Evolutionary conservation across 2,888 invertebrate genomes (phyloP).

Genomic region (Apodemia duryi): DNA sequence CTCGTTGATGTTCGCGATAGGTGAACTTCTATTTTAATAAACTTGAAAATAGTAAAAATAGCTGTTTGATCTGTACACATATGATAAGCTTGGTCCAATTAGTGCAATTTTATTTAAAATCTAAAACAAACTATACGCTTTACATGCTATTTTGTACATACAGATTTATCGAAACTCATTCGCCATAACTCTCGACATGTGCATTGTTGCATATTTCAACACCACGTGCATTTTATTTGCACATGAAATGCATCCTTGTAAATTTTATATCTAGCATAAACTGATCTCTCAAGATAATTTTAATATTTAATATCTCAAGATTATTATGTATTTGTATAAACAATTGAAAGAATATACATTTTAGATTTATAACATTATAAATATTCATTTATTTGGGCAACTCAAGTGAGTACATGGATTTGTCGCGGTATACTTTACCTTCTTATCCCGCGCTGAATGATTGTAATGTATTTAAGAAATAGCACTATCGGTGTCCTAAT

Average conservation of each 20-base stretch:
- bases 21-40: slow-evolving; percentile 4
- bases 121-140: not conserved
- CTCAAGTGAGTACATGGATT: slow-evolving; percentile 55
- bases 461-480: slow-evolving; percentile 57
- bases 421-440: slow-evolving; percentile 54
- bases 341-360: slow-evolving; percentile 68
- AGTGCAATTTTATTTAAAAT: slow-evolving; percentile 6
- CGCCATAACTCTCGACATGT: slow-evolving; percentile 11
- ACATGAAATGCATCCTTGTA: slow-evolving; percentile 69
- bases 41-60: slow-evolving; percentile 1
- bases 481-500: slow-evolving; percentile 73
- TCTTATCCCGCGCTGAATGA: slow-evolving; percentile 57
- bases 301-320: slow-evolving; percentile 70
- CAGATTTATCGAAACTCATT: slow-evolving; percentile 2
- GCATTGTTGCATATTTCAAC: slow-evolving; percentile 26
- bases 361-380: slow-evolving; percentile 66
- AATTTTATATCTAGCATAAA: slow-evolving; percentile 76
- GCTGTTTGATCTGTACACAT: not conserved
- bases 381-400: slow-evolving; percentile 59
- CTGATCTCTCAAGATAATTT: slow-evolving; percentile 78
- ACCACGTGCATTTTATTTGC: slow-evolving; percentile 40
- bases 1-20: slow-evolving; percentile 9
- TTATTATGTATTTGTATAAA: slow-evolving; percentile 73
- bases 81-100: slow-evolving; percentile 13
- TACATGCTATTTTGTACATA: slow-evolving; percentile 2